phyloP scores from a whole-genome alignment of 2,113 vertebrate genomes.

The Triplophysa tibetana region DNA sequence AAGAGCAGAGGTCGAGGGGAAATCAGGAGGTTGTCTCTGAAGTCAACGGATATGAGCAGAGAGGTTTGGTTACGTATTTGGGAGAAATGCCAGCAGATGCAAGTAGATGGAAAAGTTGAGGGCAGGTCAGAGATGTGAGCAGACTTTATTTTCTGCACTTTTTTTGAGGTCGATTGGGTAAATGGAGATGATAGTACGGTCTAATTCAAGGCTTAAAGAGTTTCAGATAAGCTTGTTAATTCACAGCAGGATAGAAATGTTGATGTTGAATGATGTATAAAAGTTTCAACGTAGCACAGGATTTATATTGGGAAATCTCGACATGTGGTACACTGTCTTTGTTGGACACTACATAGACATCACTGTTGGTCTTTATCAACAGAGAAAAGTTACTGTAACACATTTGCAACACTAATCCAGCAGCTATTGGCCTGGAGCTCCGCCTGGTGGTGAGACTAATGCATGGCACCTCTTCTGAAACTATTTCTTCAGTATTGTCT shows the following conservation, averaged over 20 bases:
- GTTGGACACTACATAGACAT: background rate
- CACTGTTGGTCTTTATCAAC: background rate
- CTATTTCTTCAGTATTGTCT: constrained; percentile 62
- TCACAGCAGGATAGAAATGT: background rate
- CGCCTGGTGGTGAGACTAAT: constrained; percentile 66
- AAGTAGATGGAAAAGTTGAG: constrained; percentile 25
- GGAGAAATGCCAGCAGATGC: constrained; percentile 33
- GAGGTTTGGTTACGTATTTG: background rate
- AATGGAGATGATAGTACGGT: no score
- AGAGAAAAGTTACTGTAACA: background rate
- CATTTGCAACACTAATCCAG: background rate
- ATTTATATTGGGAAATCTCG: constrained; percentile 14
- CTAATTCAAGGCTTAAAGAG: no score
- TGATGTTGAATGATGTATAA: background rate
- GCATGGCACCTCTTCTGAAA: constrained; percentile 6
- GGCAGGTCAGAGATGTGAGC: background rate
- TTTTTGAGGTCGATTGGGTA: no score
- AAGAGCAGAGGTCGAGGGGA: constrained; percentile 34
- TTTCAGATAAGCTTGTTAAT: no score
- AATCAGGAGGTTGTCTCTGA: constrained; percentile 9
- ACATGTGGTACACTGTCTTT: constrained; percentile 9
- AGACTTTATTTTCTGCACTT: no score
- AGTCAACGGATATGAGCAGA: background rate
- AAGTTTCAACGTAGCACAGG: background rate
- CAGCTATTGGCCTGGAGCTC: constrained; percentile 57